phyloP scores from a whole-genome alignment of 2,797 vertebrate genomes.

The Sebastes baramenuke region DNA sequence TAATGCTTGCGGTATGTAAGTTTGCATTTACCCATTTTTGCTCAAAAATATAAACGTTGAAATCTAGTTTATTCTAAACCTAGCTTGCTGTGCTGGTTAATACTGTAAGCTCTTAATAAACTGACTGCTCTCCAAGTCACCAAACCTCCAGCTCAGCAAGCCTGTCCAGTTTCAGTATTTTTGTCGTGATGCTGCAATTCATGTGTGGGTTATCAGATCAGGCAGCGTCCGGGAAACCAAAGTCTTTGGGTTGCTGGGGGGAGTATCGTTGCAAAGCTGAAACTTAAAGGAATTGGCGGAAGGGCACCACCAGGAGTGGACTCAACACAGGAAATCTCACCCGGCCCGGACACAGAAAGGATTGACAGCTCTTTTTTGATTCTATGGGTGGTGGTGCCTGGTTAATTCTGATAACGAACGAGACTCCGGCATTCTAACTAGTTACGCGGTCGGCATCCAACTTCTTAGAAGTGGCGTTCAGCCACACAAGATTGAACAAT shows the following conservation, averaged over 20 bases:
- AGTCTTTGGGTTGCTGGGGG: too few species aligned
- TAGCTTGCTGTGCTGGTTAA: neutral
- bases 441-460: too few species aligned
- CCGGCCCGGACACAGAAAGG: neutral
- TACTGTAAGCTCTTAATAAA: neutral
- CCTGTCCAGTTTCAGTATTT: neutral
- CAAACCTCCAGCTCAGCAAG: neutral
- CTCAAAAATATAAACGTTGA: neutral
- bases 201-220: neutral
- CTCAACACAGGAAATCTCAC: neutral
- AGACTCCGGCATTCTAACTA: too few species aligned
- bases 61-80: neutral
- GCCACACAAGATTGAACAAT: too few species aligned
- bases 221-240: too few species aligned
- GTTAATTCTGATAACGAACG: conserved; percentile 24
- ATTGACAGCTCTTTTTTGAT: conserved; percentile 50
- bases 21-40: neutral
- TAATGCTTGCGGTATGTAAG: neutral
- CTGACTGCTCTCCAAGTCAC: neutral
- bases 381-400: conserved; percentile 28
- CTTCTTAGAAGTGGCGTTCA: too few species aligned
- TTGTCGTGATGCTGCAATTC: neutral
- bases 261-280: neutral
- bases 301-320: neutral
- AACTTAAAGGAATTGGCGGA: neutral